phyloP scores from a whole-genome alignment of 2,113 vertebrate species.

The Carollia perspicillata region DNA sequence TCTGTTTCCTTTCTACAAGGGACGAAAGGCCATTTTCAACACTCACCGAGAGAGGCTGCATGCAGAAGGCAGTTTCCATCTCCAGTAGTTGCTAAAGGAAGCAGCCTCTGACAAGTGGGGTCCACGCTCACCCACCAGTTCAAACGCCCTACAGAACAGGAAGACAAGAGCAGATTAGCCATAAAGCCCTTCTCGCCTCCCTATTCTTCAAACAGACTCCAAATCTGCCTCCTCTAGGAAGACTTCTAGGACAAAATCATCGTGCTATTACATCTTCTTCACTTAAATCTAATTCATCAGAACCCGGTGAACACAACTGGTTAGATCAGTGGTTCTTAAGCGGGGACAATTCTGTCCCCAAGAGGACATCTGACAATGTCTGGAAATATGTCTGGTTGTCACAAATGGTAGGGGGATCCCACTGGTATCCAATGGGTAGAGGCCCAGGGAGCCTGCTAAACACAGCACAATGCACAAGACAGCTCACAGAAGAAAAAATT shows the following conservation, averaged over 20 bases:
- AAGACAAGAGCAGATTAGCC: constrained; percentile 7
- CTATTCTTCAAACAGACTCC: neutral
- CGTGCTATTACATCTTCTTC: neutral
- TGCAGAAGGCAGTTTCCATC: constrained; percentile 97
- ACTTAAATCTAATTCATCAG: neutral
- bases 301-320: neutral
- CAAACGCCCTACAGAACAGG: constrained; percentile 86
- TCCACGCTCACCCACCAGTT: constrained; percentile 97
- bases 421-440: neutral
- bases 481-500: neutral
- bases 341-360: neutral
- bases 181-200: neutral
- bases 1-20: neutral
- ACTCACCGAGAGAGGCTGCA: constrained; percentile 94
- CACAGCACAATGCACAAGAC: neutral
- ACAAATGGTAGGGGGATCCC: neutral
- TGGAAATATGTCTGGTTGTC: neutral
- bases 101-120: constrained; percentile 91
- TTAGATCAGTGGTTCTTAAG: neutral
- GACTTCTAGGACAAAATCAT: neutral
- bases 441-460: neutral
- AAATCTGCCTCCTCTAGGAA: neutral
- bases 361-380: neutral
- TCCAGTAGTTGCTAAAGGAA: constrained; percentile 95
- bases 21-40: neutral